Percentiles rank a stretch among this genome's conserved stretches.
These are phyloP conservation scores for Platynereis dumerilii DNA, from an alignment of 2,888 invertebrate genomes.

Conservation along the genomic window DNA sequence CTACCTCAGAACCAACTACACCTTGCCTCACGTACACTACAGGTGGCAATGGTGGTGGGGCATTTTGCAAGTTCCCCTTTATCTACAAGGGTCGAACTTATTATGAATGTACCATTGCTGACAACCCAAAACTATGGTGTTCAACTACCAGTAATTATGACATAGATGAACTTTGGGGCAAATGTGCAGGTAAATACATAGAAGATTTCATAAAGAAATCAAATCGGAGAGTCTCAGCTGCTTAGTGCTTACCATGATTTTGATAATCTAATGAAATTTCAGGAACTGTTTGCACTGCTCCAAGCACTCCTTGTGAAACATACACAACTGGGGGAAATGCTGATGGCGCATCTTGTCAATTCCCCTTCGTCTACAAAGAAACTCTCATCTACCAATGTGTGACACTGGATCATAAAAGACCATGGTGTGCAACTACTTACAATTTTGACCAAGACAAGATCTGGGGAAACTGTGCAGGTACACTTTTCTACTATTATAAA, in stretches of 20 bases:
- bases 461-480: slow-evolving; percentile 16
- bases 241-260: too few relatives aligned
- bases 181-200: slow-evolving; percentile 4
- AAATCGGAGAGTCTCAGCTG: too few relatives aligned
- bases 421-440: slow-evolving; percentile 21
- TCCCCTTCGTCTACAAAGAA: slow-evolving; percentile 19
- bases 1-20: background rate
- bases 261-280: too few relatives aligned
- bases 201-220: too few relatives aligned
- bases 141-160: slow-evolving; percentile 21
- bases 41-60: slow-evolving; percentile 16
- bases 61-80: slow-evolving; percentile 21
- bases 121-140: slow-evolving; percentile 12
- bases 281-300: too few relatives aligned
- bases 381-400: background rate
- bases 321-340: slow-evolving; percentile 17
- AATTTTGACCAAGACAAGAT: slow-evolving; percentile 18
- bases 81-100: slow-evolving; percentile 5
- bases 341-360: slow-evolving; percentile 12
- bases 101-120: slow-evolving; percentile 7
- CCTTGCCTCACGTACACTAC: slow-evolving; percentile 2
- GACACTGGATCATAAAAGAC: background rate
- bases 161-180: slow-evolving; percentile 15
- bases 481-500: too few relatives aligned
- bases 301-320: background rate